Evolutionary conservation across 1,140 invertebrate genomes (phyloP).

Genomic region (Drosophila insularis): DNA sequence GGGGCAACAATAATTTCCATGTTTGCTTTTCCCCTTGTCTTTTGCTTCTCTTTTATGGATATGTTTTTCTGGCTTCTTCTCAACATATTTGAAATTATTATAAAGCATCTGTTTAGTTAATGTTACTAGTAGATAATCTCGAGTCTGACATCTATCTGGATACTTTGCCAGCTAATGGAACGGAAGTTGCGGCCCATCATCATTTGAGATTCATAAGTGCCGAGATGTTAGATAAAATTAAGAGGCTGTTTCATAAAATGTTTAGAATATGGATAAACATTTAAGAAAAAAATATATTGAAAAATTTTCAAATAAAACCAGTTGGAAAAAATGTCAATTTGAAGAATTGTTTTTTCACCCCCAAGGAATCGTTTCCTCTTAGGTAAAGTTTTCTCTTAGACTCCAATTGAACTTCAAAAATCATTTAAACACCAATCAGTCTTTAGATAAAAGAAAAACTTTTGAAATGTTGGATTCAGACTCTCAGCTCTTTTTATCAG

Average conservation of each 20-base stretch:
- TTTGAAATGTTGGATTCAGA: conserved; percentile 48
- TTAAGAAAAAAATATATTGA: no score
- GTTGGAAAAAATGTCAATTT: no score
- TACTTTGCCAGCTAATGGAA: conserved; percentile 35
- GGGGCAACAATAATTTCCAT: conserved; percentile 74
- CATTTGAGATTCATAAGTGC: conserved; percentile 50
- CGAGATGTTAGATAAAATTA: conserved; percentile 20
- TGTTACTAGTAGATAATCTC: conserved; percentile 43
- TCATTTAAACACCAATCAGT: conserved; percentile 53
- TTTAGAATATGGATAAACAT: no score
- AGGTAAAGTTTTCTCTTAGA: background rate
- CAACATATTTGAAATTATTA: conserved; percentile 75
- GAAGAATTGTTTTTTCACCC: no score
- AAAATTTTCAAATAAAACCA: no score
- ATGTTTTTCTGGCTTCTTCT: conserved; percentile 27
- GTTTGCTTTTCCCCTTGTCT: conserved; percentile 62
- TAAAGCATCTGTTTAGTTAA: conserved; percentile 39
- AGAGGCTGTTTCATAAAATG: background rate
- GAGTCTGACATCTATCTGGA: conserved; percentile 48
- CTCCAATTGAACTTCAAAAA: conserved; percentile 27
- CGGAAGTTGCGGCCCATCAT: conserved; percentile 60
- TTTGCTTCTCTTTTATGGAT: conserved; percentile 31
- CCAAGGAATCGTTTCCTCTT: no score
- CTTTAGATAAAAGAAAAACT: conserved; percentile 34
- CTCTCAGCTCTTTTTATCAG: conserved; percentile 1